Conservation (phyloP, 2,888 invertebrate species). For the Aporophyla lueneburgensis region DNA sequence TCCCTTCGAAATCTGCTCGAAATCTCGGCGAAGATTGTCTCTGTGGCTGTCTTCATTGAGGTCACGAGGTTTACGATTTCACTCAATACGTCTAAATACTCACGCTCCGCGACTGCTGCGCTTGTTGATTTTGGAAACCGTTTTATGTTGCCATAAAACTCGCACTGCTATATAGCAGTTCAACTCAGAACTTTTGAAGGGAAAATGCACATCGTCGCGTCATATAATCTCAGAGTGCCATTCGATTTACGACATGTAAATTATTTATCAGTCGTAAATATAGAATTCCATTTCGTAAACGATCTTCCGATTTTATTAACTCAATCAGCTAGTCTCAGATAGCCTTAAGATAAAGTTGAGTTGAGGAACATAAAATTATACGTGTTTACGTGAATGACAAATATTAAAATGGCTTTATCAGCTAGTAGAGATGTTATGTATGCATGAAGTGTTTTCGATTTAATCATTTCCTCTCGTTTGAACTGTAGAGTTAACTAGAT, state of each 20-base stretch:
- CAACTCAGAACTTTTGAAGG: slow-evolving; percentile 68
- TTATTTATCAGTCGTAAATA: slow-evolving; percentile 76
- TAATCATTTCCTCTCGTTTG: slow-evolving; percentile 62
- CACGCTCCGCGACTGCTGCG: slow-evolving; percentile 70
- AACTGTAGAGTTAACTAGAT: slow-evolving; percentile 69
- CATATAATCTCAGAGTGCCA: slow-evolving; percentile 67
- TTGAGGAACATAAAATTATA: slow-evolving; percentile 42
- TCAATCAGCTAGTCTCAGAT: slow-evolving; percentile 37
- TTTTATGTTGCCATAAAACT: slow-evolving; percentile 76
- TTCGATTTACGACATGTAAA: slow-evolving; percentile 79
- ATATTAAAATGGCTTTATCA: slow-evolving; percentile 63
- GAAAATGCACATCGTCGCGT: slow-evolving; percentile 69
- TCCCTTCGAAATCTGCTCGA: slow-evolving; percentile 68
- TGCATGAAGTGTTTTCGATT: slow-evolving; percentile 44
- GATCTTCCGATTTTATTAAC: slow-evolving; percentile 58
- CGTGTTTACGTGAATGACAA: slow-evolving; percentile 36
- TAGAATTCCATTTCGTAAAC: slow-evolving; percentile 71
- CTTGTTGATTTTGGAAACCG: slow-evolving; percentile 82
- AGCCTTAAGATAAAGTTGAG: slow-evolving; percentile 22
- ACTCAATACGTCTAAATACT: slow-evolving; percentile 80
- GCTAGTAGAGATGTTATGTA: slow-evolving; percentile 41
- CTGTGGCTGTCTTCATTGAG: slow-evolving; percentile 77
- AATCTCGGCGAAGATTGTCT: slow-evolving; percentile 69
- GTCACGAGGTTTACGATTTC: slow-evolving; percentile 86
- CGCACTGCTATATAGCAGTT: slow-evolving; percentile 67